These are phyloP conservation scores for Tinea trinotella DNA, from an alignment of 2,888 invertebrate species.

Conservation along the genomic window DNA sequence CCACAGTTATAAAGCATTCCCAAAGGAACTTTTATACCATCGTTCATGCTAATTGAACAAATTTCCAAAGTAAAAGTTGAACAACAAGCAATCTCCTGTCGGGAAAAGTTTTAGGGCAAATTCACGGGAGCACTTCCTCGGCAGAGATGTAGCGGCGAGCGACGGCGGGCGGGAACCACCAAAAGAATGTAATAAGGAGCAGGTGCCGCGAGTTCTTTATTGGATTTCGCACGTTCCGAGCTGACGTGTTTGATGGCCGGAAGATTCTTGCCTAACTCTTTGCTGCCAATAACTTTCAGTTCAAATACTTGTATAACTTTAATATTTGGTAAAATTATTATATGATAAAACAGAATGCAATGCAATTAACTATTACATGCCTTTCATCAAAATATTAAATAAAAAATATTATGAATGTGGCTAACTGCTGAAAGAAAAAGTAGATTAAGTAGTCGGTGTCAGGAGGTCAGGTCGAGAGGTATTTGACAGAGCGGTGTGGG, in stretches of 20 bases:
- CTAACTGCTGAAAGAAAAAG: constrained; percentile 13
- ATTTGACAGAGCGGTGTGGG: constrained; percentile 41
- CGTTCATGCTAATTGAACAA: constrained; percentile 59
- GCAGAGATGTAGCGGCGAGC: constrained; percentile 29
- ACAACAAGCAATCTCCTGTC: constrained; percentile 56
- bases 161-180: constrained; percentile 51
- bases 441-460: constrained; percentile 34
- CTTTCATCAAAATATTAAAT: too few species aligned
- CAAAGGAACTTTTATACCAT: constrained; percentile 34
- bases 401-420: too few species aligned
- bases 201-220: constrained; percentile 66
- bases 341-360: too few species aligned
- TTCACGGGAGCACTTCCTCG: constrained; percentile 28
- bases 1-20: constrained; percentile 17
- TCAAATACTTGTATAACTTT: constrained; percentile 26
- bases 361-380: too few species aligned
- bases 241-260: constrained; percentile 66
- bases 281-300: constrained; percentile 52
- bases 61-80: constrained; percentile 63
- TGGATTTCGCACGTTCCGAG: constrained; percentile 67
- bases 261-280: constrained; percentile 67
- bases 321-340: not conserved
- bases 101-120: constrained; percentile 56
- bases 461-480: constrained; percentile 57
- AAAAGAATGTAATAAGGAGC: constrained; percentile 70